Percentiles rank a stretch among this genome's conserved stretches.
These are phyloP conservation scores for Mechanitis mazaeus DNA, from an alignment of 2,888 invertebrate species.

Conservation along the genomic window DNA sequence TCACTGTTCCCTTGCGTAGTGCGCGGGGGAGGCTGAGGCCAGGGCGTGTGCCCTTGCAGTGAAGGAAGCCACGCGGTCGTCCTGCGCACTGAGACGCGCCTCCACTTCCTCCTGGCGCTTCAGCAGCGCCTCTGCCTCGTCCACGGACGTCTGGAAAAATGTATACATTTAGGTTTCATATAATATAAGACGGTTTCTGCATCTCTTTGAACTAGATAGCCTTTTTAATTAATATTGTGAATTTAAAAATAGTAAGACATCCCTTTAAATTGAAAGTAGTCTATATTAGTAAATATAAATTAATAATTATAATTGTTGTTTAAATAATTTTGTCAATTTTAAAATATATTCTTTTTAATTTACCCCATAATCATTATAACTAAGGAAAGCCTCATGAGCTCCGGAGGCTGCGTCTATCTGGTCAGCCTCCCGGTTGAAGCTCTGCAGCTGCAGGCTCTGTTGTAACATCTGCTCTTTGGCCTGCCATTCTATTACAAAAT, in stretches of 20 bases:
- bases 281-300: too few relatives aligned
- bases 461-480: conserved; percentile 90
- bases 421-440: conserved; percentile 97
- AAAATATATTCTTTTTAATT: conserved; percentile 37
- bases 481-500: conserved; percentile 78
- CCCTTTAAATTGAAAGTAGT: too few relatives aligned
- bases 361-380: conserved; percentile 91
- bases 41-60: conserved; percentile 89
- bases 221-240: too few relatives aligned
- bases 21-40: conserved; percentile 85
- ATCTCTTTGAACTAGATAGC: too few relatives aligned
- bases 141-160: conserved; percentile 83
- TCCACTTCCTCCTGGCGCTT: conserved; percentile 96
- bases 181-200: too few relatives aligned
- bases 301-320: too few relatives aligned
- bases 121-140: conserved; percentile 93
- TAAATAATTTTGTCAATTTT: too few relatives aligned
- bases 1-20: conserved; percentile 88
- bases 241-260: too few relatives aligned
- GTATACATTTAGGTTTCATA: too few relatives aligned
- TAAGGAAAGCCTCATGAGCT: conserved; percentile 95
- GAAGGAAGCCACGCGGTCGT: conserved; percentile 90
- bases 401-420: conserved; percentile 97
- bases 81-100: conserved; percentile 93
- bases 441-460: conserved; percentile 91